These are phyloP conservation scores for Sparus aurata DNA, from an alignment of 2,797 vertebrate genomes.

Conservation along the genomic window DNA sequence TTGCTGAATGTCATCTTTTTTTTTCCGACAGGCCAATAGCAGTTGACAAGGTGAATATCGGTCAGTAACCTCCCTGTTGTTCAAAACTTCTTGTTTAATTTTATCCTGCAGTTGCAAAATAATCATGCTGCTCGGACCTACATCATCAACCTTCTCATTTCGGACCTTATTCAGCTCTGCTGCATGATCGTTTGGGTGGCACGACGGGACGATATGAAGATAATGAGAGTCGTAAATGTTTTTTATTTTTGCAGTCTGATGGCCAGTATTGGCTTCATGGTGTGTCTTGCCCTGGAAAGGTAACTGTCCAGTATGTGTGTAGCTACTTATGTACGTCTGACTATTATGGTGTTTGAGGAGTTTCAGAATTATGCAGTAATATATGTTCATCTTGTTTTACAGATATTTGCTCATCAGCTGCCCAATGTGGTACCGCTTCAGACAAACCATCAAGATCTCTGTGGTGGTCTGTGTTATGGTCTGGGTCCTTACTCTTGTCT, in stretches of 20 bases:
- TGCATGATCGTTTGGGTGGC: neutral
- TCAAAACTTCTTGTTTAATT: neutral
- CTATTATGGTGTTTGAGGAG: neutral
- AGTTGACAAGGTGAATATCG: too few relatives aligned
- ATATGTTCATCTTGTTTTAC: neutral
- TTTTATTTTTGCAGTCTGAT: fast-evolving
- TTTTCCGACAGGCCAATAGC: too few relatives aligned
- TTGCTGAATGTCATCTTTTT: too few relatives aligned
- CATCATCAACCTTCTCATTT: neutral
- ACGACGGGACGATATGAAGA: neutral
- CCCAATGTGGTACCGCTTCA: neutral
- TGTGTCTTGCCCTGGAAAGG: conserved; percentile 26
- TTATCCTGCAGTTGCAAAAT: conserved; percentile 5
- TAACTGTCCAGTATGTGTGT: neutral
- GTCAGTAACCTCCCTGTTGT: too few relatives aligned
- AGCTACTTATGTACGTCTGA: neutral
- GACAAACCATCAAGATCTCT: neutral
- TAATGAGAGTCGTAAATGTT: too few relatives aligned
- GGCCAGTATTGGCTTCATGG: conserved; percentile 12
- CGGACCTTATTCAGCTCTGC: conserved; percentile 31
- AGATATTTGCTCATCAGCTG: neutral
- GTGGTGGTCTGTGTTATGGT: neutral
- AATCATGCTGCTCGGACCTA: neutral
- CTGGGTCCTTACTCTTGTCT: neutral
- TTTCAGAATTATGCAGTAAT: neutral